phyloP scores from a whole-genome alignment of 2,888 invertebrate genomes.

The Sarcophaga caerulescens region DNA sequence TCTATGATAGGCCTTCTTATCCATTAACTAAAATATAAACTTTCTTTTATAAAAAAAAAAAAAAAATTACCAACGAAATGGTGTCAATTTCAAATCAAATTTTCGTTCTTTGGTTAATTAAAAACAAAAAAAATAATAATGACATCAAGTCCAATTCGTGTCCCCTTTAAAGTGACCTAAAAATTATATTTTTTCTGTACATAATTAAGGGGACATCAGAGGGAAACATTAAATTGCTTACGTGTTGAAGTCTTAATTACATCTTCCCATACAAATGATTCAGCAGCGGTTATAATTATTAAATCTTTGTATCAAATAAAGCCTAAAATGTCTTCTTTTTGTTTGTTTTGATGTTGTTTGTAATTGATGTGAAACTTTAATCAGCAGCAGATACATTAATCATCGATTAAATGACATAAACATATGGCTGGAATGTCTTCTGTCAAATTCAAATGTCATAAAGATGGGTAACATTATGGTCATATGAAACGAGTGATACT shows the following conservation, averaged over 20 bases:
- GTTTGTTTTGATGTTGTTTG: constrained; percentile 23
- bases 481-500: constrained; percentile 1
- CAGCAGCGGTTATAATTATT: neutral
- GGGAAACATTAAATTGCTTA: neutral
- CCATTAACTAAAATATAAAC: too few relatives aligned
- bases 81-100: too few relatives aligned
- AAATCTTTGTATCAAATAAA: constrained; percentile 24
- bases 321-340: constrained; percentile 44
- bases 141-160: too few relatives aligned
- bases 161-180: too few relatives aligned
- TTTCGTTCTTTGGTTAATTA: too few relatives aligned
- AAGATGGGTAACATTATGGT: constrained; percentile 25
- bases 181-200: too few relatives aligned
- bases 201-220: neutral
- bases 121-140: too few relatives aligned
- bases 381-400: constrained; percentile 64
- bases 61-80: too few relatives aligned
- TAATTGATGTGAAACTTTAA: constrained; percentile 36
- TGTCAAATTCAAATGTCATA: constrained; percentile 69
- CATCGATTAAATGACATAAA: constrained; percentile 70
- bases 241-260: constrained; percentile 28
- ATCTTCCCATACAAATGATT: constrained; percentile 20
- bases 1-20: too few relatives aligned
- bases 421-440: constrained; percentile 62
- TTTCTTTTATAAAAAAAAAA: too few relatives aligned